Base-by-base conservation (phyloP, 2,888 invertebrate genomes). In the Drosophila nr. medialis region DNA sequence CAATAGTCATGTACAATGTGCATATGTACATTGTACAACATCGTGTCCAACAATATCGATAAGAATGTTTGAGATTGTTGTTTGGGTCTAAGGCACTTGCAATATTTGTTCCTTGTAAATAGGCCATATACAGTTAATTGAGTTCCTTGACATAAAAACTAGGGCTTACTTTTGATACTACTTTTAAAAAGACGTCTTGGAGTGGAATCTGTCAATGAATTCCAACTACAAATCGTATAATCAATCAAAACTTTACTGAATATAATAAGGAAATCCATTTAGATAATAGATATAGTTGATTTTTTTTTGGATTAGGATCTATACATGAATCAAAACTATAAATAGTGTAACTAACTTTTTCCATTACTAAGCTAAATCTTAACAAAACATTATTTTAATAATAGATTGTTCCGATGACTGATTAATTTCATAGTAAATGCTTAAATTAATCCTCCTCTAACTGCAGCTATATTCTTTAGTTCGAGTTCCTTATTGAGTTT, bases 1-100 rank as follows among this genome's bases (percentile, higher is more conserved):
- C 84, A 86, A 78, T 53, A 55, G 67, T 56, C 71, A 72, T 60
- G 68, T 80, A 72, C 72, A 75, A 64, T 58, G 54, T 60, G 60
- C 64, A 69, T 59, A 45, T 45, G 21, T 24, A 64, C 74, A 63
- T 54, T 63, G 50, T 32, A 60, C 30, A 71, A 38, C 59, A 63
- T 53, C 64, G 55, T 76, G 56, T 53, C 38, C 36, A 64, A 66
- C 71, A 67, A 64, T 59, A 60, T 34, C 66, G 63, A 77, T 77
- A 78, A 77, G 65, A 61, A 59, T 34, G 24, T 29, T 13, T 11
- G 18, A n/a, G 48, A 58, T 64, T 67, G 45, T 55, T 60, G 56
- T 32, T 42, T 48, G 42, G 15, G 15, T 21, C 45, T 45, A 45
- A 45, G 11, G 30, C 51, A 24, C 11, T 32, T 36, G 4, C 34